Evolutionary conservation across 1,140 invertebrate species (phyloP), one percentile per base, ranked within the genome.

Genomic region (Microplitis mediator): DNA sequence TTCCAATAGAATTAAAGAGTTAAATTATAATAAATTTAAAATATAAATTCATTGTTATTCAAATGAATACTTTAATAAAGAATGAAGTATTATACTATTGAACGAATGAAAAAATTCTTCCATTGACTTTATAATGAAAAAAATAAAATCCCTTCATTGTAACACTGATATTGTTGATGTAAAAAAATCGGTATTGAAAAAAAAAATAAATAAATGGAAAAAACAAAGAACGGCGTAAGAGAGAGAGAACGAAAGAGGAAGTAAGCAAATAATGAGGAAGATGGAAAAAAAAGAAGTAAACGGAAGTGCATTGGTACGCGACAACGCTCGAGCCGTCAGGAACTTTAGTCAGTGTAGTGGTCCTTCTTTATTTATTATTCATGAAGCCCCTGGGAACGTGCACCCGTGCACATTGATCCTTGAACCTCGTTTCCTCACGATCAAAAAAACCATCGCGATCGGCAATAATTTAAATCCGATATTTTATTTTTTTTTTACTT

Each of bases 341-440:
- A 58, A 58, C 56, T 58, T 58, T 31, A 58, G 56, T 23, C 16
- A 31, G 56, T 50, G 6, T 54, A 14, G 51, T 58, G 56, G 56
- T 58, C 56, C 16, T 31, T 58, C 56, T 58, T 58, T 58, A 58
- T 58, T 58, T 58, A 58, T 58, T 58, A 58, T 58, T 58, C 56
- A 58, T 58, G 56, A 23, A 58, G 23, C 31, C 23, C 56, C 1
- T 6, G 56, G 23, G 16, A 32, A 58, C 56, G 16, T 31, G 31
- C 16, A 58, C 23, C 23, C 8, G 56, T 11, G 11, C 56, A 16
- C 16, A 58, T 58, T 58, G 56, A 58, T 58, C 56, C 16, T 58
- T 9, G 3, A 31, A 31, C 56, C 9, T 58, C 16, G 4, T 58
- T 58, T 58, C 16, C 23, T 32, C 23, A 8, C 23, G 23, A 9